Evolutionary conservation across 1,140 invertebrate species (phyloP).

Genomic region (Tetranychus cinnabarinus): DNA sequence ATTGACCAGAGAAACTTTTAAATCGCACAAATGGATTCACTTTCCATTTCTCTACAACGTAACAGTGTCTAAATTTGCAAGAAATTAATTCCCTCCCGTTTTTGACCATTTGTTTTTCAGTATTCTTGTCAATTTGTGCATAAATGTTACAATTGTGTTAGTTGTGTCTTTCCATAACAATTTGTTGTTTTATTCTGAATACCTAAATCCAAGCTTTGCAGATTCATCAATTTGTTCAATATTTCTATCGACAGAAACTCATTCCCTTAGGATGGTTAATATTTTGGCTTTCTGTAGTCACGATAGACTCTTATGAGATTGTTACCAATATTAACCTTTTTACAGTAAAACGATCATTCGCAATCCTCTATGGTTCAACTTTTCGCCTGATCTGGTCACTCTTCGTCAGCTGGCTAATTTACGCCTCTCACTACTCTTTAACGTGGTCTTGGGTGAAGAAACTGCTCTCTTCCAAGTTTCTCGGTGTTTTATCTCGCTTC

Average conservation of each 20-base stretch:
- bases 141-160: no score
- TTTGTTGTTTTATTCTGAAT: no score
- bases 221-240: no score
- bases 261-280: background rate
- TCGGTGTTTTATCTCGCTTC: background rate
- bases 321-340: background rate
- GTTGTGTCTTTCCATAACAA: no score
- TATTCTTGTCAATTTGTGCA: no score
- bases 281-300: background rate
- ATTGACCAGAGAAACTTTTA: no score
- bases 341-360: background rate
- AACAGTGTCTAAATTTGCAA: no score
- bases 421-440: background rate
- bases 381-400: background rate
- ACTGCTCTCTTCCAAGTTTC: background rate
- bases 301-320: background rate
- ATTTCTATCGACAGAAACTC: background rate
- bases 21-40: no score
- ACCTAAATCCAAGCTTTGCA: no score
- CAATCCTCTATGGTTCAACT: background rate
- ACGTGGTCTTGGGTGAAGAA: background rate
- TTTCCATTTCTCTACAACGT: no score
- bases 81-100: no score
- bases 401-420: background rate
- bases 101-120: no score